Conservation (phyloP, 2,888 invertebrate genomes). For the Neocrepidodera transversa region DNA sequence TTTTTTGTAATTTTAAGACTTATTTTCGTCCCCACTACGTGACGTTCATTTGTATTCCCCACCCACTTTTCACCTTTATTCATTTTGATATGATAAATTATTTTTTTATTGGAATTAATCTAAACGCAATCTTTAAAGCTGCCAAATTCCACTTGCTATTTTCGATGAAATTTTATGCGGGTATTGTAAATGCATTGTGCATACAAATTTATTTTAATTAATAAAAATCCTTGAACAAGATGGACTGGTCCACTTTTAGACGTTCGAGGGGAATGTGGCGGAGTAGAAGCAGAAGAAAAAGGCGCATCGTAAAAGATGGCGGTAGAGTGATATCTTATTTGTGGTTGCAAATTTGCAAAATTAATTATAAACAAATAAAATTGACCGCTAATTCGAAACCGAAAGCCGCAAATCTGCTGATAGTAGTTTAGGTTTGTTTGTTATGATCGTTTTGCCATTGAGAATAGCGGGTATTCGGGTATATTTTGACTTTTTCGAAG, state of each 20-base stretch:
- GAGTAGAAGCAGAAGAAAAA: slow-evolving; percentile 52
- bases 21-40: slow-evolving; percentile 49
- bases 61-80: slow-evolving; percentile 33
- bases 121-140: slow-evolving; percentile 7
- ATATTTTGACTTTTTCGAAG: slow-evolving; percentile 46
- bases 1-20: slow-evolving; percentile 53
- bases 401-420: slow-evolving; percentile 1
- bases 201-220: slow-evolving; percentile 10
- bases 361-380: slow-evolving; percentile 55
- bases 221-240: slow-evolving; percentile 40
- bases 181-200: slow-evolving; percentile 16
- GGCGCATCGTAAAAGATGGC: slow-evolving; percentile 60
- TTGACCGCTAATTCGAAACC: slow-evolving; percentile 3
- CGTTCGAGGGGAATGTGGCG: slow-evolving; percentile 46
- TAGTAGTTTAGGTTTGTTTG: slow-evolving; percentile 8
- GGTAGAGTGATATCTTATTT: slow-evolving; percentile 57
- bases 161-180: neutral
- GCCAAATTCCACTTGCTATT: neutral
- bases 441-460: slow-evolving; percentile 4
- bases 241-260: slow-evolving; percentile 56
- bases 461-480: slow-evolving; percentile 31
- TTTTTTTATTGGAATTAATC: slow-evolving; percentile 32
- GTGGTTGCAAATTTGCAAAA: slow-evolving; percentile 58
- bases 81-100: slow-evolving; percentile 37
- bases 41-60: slow-evolving; percentile 50